Percentiles rank a stretch among this genome's conserved stretches.
phyloP scores from a whole-genome alignment of 2,888 invertebrate genomes.

The Chironomus tentans region DNA sequence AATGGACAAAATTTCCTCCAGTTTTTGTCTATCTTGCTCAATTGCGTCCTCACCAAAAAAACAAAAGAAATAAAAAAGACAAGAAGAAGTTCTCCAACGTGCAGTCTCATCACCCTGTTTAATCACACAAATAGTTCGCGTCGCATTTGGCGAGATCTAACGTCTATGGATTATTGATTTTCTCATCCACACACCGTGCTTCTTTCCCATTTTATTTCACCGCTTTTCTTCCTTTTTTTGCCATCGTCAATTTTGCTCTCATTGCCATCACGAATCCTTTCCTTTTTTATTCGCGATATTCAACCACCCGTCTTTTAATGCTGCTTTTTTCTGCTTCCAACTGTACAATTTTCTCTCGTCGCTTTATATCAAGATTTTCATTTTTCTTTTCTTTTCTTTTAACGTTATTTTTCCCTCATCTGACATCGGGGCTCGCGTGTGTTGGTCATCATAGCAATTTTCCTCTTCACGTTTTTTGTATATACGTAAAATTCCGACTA shows the following conservation, averaged over 20 bases:
- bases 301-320: neutral
- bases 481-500: neutral
- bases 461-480: neutral
- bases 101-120: too few relatives aligned
- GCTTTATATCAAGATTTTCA: neutral
- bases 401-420: neutral
- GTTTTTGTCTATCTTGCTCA: too few relatives aligned
- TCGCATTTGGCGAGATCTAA: conserved; percentile 11
- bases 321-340: neutral
- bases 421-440: conserved; percentile 8
- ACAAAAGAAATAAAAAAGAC: neutral
- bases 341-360: too few relatives aligned
- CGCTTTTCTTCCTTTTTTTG: neutral
- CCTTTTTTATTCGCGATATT: conserved; percentile 5
- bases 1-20: too few relatives aligned
- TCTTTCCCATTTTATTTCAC: neutral
- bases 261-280: neutral
- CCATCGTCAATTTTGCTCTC: neutral
- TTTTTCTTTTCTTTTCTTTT: neutral
- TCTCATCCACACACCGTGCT: conserved; percentile 10
- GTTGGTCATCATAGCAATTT: neutral
- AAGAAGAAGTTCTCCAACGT: neutral
- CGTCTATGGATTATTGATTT: conserved; percentile 26
- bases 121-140: neutral
- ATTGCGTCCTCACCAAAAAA: neutral